phyloP scores from a whole-genome alignment of 2,113 vertebrate genomes.

The Anhinga anhinga region DNA sequence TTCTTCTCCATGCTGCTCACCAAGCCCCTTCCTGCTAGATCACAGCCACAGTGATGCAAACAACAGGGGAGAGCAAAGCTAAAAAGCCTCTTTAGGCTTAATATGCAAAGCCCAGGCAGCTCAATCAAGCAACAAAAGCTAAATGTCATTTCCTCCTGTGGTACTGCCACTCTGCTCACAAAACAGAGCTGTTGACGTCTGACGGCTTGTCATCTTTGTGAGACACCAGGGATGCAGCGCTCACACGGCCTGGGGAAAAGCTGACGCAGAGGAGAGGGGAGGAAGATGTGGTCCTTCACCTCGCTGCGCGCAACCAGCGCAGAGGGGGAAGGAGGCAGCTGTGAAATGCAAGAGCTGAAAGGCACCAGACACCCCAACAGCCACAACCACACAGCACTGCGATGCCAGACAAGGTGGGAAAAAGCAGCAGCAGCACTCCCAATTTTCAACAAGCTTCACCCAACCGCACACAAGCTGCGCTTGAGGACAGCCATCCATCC shows the following conservation, averaged over 20 bases:
- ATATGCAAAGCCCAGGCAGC: constrained; percentile 12
- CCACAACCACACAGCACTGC: accelerated
- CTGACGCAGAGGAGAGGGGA: not conserved
- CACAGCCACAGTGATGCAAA: not conserved
- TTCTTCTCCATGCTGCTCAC: not conserved
- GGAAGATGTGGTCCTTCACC: not conserved
- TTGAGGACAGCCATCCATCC: not conserved
- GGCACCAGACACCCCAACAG: not conserved
- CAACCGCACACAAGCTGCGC: not conserved
- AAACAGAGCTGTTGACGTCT: not conserved
- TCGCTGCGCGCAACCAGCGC: not conserved
- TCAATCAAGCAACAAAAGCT: constrained; percentile 30
- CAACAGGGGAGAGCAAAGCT: not conserved
- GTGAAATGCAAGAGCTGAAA: not conserved
- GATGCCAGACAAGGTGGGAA: not conserved
- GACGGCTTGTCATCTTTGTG: not conserved
- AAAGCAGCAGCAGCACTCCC: not conserved
- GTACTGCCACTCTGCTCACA: not conserved
- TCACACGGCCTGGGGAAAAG: not conserved
- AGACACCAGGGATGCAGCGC: accelerated
- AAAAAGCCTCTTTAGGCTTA: not conserved
- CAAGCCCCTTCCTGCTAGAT: not conserved
- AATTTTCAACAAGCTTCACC: not conserved
- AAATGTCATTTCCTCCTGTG: constrained; percentile 9
- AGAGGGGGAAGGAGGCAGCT: accelerated